phyloP scores from a whole-genome alignment of 2,888 invertebrate species.

The Helobdella robusta region DNA sequence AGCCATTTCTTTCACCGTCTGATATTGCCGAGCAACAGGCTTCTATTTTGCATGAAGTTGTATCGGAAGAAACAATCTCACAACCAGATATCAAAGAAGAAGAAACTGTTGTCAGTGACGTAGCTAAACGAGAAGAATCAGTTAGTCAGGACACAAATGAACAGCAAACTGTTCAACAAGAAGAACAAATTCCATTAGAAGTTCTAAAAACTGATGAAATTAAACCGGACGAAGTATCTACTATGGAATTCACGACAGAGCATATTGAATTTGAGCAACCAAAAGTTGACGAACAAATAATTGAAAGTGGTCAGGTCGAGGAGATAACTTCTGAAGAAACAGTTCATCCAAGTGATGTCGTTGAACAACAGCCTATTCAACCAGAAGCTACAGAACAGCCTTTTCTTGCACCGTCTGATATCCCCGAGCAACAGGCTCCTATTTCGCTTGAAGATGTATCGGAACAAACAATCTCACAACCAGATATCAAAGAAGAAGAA shows the following conservation, averaged over 20 bases:
- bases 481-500: background rate
- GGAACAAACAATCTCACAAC: background rate
- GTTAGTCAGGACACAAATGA: background rate
- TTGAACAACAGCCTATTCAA: constrained; percentile 9
- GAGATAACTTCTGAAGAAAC: background rate
- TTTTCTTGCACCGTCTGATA: no score
- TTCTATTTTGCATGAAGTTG: no score
- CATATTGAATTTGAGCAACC: background rate
- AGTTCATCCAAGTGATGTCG: background rate
- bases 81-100: background rate
- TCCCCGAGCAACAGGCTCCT: no score
- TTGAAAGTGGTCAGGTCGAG: background rate
- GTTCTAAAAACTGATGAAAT: background rate
- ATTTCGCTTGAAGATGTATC: no score
- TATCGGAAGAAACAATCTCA: background rate
- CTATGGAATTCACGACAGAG: background rate
- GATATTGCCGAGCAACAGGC: no score
- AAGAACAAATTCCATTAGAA: constrained; percentile 4
- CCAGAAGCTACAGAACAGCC: background rate
- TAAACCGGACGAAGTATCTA: background rate
- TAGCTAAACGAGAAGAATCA: constrained; percentile 2
- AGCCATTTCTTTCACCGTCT: no score
- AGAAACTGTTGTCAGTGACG: background rate
- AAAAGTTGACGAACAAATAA: background rate
- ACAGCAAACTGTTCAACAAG: background rate